A percentile compares a stretch with the other conserved stretches of the same genome.
These are phyloP conservation scores for Lasiommata megera DNA, from an alignment of 2,888 invertebrate species.

Conservation along the genomic window DNA sequence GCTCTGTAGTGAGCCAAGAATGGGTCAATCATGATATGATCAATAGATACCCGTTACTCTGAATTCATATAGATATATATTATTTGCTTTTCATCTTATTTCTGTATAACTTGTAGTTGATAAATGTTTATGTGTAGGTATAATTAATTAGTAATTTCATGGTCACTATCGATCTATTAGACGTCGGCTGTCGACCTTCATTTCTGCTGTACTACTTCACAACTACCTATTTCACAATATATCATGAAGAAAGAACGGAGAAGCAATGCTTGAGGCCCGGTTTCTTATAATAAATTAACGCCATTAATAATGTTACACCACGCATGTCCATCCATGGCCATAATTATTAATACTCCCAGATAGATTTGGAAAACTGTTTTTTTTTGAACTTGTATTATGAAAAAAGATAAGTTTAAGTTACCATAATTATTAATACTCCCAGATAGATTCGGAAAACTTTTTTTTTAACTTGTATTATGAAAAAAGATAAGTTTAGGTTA, in stretches of 20 bases:
- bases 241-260: background rate
- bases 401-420: too few species aligned
- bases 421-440: slow-evolving; percentile 1
- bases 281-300: slow-evolving; percentile 18
- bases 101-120: too few species aligned
- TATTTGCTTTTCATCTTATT: too few species aligned
- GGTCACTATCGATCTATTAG: background rate
- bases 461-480: too few species aligned
- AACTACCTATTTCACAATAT: slow-evolving; percentile 1
- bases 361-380: background rate
- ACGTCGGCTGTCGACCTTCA: background rate
- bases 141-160: background rate
- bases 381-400: too few species aligned
- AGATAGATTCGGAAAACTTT: background rate
- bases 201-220: background rate
- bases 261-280: slow-evolving; percentile 16
- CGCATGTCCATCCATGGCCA: background rate
- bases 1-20: too few species aligned
- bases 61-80: too few species aligned
- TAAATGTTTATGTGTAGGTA: background rate
- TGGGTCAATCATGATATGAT: too few species aligned
- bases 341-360: background rate
- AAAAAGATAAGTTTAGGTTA: too few species aligned
- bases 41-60: too few species aligned
- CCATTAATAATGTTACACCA: slow-evolving; percentile 23